Percentiles rank a stretch among this genome's conserved stretches.
phyloP scores from a whole-genome alignment of 2,888 invertebrate species.

The Andrena marginata region DNA sequence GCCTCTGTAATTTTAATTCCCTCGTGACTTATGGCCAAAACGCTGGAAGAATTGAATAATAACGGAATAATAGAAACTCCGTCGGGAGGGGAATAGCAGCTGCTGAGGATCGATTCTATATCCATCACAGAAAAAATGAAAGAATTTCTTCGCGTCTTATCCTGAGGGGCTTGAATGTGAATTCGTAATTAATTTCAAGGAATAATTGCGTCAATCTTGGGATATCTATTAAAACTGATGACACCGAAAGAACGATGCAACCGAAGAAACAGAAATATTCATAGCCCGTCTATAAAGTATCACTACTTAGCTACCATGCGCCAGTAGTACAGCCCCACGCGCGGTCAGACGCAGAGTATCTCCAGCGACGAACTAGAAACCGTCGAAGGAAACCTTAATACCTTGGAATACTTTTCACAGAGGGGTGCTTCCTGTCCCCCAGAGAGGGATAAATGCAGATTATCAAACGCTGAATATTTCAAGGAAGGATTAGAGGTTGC shows the following conservation, averaged over 20 bases:
- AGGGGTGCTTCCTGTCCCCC: background rate
- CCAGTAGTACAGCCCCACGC: constrained; percentile 9
- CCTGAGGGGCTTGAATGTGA: too few species aligned
- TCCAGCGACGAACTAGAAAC: background rate
- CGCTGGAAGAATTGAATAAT: background rate
- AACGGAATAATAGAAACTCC: constrained; percentile 6
- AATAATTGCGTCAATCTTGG: too few species aligned
- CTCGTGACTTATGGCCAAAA: background rate
- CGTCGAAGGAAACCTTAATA: background rate
- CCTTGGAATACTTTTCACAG: constrained; percentile 48
- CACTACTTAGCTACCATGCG: too few species aligned
- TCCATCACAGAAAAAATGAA: background rate
- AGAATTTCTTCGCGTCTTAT: too few species aligned
- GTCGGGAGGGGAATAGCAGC: background rate
- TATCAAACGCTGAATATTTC: constrained; percentile 71
- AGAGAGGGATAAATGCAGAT: constrained; percentile 31
- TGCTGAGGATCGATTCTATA: background rate
- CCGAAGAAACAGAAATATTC: background rate
- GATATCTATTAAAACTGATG: too few species aligned
- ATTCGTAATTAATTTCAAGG: too few species aligned
- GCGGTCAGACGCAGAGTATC: background rate
- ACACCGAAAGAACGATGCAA: background rate
- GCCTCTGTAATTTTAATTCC: constrained; percentile 7
- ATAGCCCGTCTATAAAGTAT: background rate
- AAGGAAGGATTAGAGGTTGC: constrained; percentile 73